Base-by-base conservation (phyloP, 2,797 vertebrate genomes). In the Erethizon dorsatum region DNA sequence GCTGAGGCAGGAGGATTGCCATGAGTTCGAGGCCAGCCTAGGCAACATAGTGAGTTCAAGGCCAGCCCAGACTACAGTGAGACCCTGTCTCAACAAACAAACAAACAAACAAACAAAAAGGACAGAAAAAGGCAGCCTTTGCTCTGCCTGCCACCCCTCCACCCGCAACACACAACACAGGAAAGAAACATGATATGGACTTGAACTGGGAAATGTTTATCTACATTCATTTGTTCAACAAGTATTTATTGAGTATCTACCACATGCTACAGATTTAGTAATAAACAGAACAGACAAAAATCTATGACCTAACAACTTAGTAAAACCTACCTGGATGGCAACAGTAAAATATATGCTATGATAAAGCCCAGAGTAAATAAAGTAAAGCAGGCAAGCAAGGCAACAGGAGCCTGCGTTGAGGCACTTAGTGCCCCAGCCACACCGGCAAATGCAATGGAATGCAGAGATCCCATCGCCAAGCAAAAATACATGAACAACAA, bases 251-350 rank as follows among this genome's bases (percentile, higher is more conserved):
- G 52, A 61, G 33, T 50, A 45, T 83, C 78, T 88, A 59, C 73
- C 28, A 91, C 71, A 84, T 54, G 41, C 31, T 14, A n/a, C 56
- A 88, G n/a, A 88, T 37, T 84, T 59, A 85, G 50, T 52, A n/a
- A 79, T 73, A 61, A 90, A 83, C 69, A 45, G 57, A 91, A 96
- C 45, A 69, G 41, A 87, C 28, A 85, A 95, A 91, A 97, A n/a
- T 20, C 57, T 56, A 24, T 83, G 47, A 47, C 18, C 73, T 90
- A 54, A 33, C 1, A 95, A 79, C 56, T 88, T 31, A 31, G 47
- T 50, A 75, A 75, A 75, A 75, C 47, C 71, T 75, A 45, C 47
- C 24, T 75, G 24, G 22, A 75, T 52, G 47, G 26, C 18, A 78
- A 52, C 14, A 31, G 24, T 28, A 73, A 73, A 11, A 73, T 26